Base-by-base conservation (phyloP, 2,888 invertebrate species). In the Apamea sordens region DNA sequence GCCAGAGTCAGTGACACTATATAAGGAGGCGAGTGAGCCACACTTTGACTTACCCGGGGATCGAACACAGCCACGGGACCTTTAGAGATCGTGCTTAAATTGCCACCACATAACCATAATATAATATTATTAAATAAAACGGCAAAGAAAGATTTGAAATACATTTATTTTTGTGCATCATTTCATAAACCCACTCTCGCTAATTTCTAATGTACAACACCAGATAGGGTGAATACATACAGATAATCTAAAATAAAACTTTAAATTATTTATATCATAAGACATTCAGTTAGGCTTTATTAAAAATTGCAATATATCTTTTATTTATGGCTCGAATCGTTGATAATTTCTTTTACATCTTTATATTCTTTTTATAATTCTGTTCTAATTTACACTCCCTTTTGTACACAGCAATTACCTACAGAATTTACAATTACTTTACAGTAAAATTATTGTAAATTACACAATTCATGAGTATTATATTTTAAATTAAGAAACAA, bases 141-240 rank as follows among this genome's bases (percentile, higher is more conserved):
- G 5, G 32, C 80, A 73, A 44, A 53, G 13, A 65, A 86, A 89
- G 91, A 93, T 93, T 94, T 94, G 92, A 94, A 95, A 95, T 95
- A 96, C 95, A 96, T 96, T 95, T 96, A 96, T 95, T 95, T 89
- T 94, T 95, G 96, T 96, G 96, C 96, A 96, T 95, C 94, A 95
- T 92, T 94, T 94, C 93, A 94, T 94, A 93, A 91, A 92, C 87
- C 91, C 94, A 95, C 93, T 94, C 93, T 91, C 88, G 92, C 94
- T 95, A 95, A 90, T 82, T 89, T 93, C 95, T 95, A 95, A 93
- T 93, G 89, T 94, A 95, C 93, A 95, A 95, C 95, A 94, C 94
- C 94, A 90, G 94, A 93, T 91, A 92, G 92, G 93, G 94, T 95
- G 95, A 93, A 93, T 91, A 92, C 88, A 91, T 91, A 92, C 88